phyloP scores from a whole-genome alignment of 2,888 invertebrate species.

The Brachypterus glaber region DNA sequence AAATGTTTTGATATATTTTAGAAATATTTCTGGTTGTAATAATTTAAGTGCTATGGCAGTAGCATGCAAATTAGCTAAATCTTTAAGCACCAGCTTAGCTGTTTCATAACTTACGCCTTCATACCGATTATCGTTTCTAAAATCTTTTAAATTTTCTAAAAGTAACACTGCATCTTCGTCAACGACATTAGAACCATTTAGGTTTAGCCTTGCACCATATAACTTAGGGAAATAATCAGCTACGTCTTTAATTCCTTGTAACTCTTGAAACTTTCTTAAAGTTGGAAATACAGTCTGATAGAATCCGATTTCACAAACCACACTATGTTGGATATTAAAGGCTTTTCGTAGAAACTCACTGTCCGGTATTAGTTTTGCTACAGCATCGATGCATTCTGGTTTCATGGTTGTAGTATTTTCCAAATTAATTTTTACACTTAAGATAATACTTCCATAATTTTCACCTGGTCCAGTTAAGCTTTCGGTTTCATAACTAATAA shows the following conservation, averaged over 20 bases:
- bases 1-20: neutral
- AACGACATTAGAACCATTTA: neutral
- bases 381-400: neutral
- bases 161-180: neutral
- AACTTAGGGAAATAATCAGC: neutral
- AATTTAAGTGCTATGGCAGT: neutral
- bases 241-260: neutral
- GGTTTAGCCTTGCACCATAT: neutral
- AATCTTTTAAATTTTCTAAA: neutral
- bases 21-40: neutral
- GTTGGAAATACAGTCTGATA: neutral
- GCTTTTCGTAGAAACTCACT: neutral
- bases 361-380: neutral
- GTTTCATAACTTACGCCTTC: neutral
- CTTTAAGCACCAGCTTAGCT: neutral
- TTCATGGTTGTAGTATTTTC: neutral
- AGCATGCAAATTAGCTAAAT: neutral
- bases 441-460: neutral
- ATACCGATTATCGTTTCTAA: neutral
- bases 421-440: neutral
- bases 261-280: neutral
- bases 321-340: neutral
- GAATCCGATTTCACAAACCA: neutral
- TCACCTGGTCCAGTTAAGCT: neutral
- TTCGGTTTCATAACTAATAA: neutral